Percentiles rank a stretch among this genome's conserved stretches.
These are phyloP conservation scores for Atractosteus spatula DNA, from an alignment of 2,113 vertebrate species.

Conservation along the genomic window DNA sequence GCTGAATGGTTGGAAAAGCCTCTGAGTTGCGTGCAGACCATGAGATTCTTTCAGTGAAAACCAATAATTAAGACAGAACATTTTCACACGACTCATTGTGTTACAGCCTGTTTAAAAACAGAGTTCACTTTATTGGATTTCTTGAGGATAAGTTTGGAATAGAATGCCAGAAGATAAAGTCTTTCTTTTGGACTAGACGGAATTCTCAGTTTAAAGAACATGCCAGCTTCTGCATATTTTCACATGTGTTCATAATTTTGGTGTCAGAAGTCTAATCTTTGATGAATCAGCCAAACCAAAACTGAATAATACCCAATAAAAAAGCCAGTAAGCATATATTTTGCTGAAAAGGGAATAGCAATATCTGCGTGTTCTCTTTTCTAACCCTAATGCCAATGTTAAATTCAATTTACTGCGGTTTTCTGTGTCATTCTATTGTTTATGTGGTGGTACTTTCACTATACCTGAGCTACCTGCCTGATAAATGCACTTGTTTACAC, in stretches of 20 bases:
- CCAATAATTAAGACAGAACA: conserved; percentile 2
- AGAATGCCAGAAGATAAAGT: conserved; percentile 4
- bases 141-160: conserved; percentile 19
- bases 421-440: no score
- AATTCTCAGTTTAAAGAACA: neutral
- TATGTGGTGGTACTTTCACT: no score
- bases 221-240: neutral
- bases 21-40: neutral
- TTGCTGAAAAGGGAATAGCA: neutral
- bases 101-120: conserved; percentile 11
- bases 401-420: no score
- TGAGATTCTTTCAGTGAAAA: conserved; percentile 4
- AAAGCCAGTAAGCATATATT: neutral
- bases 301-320: neutral
- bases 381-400: neutral
- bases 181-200: neutral
- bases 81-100: conserved; percentile 18
- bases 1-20: neutral
- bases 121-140: conserved; percentile 21
- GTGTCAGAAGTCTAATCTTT: conserved; percentile 3
- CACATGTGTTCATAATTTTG: conserved; percentile 7
- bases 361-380: neutral
- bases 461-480: no score
- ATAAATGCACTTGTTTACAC: no score
- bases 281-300: neutral